Evolutionary conservation across 2,888 invertebrate species (phyloP), one percentile per base, ranked within the genome.

Genomic region (Lasioglossum malachurum): DNA sequence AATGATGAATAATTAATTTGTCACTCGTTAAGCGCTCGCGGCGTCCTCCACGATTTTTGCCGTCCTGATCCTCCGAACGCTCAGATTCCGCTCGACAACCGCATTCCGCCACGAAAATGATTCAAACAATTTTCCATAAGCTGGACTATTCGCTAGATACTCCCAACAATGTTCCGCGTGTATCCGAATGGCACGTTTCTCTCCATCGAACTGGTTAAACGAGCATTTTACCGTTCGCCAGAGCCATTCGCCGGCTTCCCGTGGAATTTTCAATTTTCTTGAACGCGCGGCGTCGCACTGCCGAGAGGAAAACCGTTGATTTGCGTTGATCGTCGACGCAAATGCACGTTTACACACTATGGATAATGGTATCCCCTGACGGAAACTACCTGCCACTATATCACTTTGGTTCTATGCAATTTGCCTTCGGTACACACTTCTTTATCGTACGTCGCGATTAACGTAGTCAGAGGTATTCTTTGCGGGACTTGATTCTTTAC

Each of bases 1-100:
- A 91, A 91, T 83, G 88, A 90, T 86, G 91, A 91, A 91, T 91
- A 91, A 90, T 91, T 91, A 91, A 91, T 91, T 91, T 89, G 86
- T 86, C 74, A 78, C 88, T 88, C 90, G 91, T 91, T 89, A 89
- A 87, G 71, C 74, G 7, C 57, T 16, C 41, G 4, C 77, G 27
- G 31, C 75, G 46, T 77, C 60, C 71, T 73, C 49, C 75, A 27
- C 12, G 57, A 19, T 69, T 69, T 35, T 23, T 10, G 8, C 23
- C 19, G 0, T 38, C 4, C 35, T 10, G 71, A 49, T 57, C 4
- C 4, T 12, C n/a, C 57, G 57, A 57, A 57, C n/a, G 3, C n/a
- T n/a, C 57, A 0, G n/a, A n/a, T n/a, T 57, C 57, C n/a, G n/a
- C 57, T n/a, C n/a, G n/a, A 57, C n/a, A 1, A 57, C 23, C n/a